Conservation (phyloP, 2,113 vertebrate species). For the Oenanthe oenanthe region DNA sequence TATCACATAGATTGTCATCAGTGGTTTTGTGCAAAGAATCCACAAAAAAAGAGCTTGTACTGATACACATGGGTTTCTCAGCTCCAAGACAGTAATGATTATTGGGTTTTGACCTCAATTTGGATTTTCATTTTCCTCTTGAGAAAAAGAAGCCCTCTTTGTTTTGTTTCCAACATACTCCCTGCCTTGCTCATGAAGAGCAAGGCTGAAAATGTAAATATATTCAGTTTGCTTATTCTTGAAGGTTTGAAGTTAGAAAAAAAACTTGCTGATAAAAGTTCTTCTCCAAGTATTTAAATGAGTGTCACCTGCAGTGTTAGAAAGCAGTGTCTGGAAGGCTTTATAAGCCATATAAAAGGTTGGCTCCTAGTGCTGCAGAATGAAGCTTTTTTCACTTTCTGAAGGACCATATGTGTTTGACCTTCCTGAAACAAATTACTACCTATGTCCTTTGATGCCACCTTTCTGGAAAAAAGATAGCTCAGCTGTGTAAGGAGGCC, state of each 20-base stretch:
- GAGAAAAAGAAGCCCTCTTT: not conserved
- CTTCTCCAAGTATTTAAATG: not conserved
- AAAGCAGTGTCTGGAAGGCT: not conserved
- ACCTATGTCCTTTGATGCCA: not conserved
- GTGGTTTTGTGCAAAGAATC: not conserved
- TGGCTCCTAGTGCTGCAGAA: not conserved
- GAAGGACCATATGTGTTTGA: not conserved
- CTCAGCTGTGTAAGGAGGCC: not conserved
- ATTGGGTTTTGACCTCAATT: not conserved
- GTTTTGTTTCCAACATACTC: not conserved
- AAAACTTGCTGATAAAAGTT: not conserved
- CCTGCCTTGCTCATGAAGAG: not conserved
- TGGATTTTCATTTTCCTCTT: not conserved
- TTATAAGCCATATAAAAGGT: not conserved
- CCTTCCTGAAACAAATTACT: constrained; percentile 8
- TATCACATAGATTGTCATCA: not conserved
- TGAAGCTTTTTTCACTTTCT: not conserved
- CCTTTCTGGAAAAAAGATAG: not conserved
- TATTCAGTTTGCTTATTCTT: not conserved
- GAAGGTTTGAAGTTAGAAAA: not conserved
- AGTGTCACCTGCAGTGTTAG: not conserved
- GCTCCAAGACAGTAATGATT: not conserved
- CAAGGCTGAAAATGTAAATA: not conserved
- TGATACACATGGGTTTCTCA: not conserved
- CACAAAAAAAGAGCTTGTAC: not conserved